Evolutionary conservation across 2,888 invertebrate species (phyloP).

Genomic region (Tigriopus californicus): DNA sequence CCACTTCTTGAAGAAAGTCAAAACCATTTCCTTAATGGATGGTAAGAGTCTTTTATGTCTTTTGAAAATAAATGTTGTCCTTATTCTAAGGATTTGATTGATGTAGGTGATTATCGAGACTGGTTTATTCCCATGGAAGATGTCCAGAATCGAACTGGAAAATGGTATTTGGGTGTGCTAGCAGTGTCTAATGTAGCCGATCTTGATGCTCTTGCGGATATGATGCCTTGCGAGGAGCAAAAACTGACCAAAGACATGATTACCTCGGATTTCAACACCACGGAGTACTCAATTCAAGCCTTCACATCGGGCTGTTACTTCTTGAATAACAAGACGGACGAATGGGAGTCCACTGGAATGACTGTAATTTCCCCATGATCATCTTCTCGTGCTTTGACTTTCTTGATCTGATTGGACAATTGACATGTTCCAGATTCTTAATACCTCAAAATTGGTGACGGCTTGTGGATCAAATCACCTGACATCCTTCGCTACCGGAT

Average conservation of each 20-base stretch:
- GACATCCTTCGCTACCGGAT: constrained; percentile 31
- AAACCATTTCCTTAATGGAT: background rate
- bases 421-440: background rate
- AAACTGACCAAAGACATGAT: background rate
- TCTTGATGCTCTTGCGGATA: background rate
- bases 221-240: background rate
- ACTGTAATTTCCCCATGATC: background rate
- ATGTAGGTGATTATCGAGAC: background rate
- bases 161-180: constrained; percentile 4
- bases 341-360: constrained; percentile 10
- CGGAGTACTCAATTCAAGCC: background rate
- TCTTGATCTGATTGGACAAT: background rate
- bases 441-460: background rate
- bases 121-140: background rate
- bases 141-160: background rate
- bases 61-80: too few relatives aligned
- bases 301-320: constrained; percentile 6
- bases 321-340: constrained; percentile 4
- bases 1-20: background rate
- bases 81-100: too few relatives aligned
- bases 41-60: too few relatives aligned
- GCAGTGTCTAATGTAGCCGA: background rate
- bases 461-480: constrained; percentile 24
- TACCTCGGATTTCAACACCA: background rate
- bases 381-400: background rate